Base-by-base conservation (phyloP, 2,113 vertebrate genomes). In the Plotosus lineatus region DNA sequence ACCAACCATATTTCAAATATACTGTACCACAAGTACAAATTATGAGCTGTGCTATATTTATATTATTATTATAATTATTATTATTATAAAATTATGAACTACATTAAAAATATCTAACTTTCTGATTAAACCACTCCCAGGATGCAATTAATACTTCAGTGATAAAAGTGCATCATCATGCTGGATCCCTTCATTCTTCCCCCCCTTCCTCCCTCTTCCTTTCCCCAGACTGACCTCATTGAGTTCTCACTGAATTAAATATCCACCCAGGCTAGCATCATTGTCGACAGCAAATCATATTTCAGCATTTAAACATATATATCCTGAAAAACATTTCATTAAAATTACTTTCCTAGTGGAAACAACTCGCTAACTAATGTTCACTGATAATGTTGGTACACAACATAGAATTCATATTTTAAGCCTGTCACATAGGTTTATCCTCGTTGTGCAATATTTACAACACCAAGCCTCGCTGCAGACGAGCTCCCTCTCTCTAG, bases 391-490 rank as follows among this genome's bases (percentile, higher is more conserved):
- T 81, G 85, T 85, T 63, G 78, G 86, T 79, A 89, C 86, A 88
- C 78, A 78, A 61, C 80, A 79, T 85, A 85, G 82, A 74, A 69
- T 86, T 26, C 63, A 77, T 88, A 85, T 86, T 86, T 85, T 82
- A 84, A 86, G 79, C 84, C 73, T 84, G 86, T 81, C 88, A 86
- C 80, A 83, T 84, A 82, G 84, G 85, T 83, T 89, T 84, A 89
- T 88, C 81, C 83, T n/a, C 23, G 55, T 89, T 87, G 86, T 87
- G 87, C 80, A 89, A 88, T 88, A 86, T 89, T 87, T 87, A 87
- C 65, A 36, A 77, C 63, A 82, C 36, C 78, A 69, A 79, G 72
- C 60, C 81, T 71, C 33, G 4, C 33, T 46, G 42, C 38, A 78
- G 60, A 68, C 51, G 14, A 36, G 11, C 74, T 75, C 77, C 44